Conservation (phyloP, 2,797 vertebrate genomes). For the Dryobates pubescens region DNA sequence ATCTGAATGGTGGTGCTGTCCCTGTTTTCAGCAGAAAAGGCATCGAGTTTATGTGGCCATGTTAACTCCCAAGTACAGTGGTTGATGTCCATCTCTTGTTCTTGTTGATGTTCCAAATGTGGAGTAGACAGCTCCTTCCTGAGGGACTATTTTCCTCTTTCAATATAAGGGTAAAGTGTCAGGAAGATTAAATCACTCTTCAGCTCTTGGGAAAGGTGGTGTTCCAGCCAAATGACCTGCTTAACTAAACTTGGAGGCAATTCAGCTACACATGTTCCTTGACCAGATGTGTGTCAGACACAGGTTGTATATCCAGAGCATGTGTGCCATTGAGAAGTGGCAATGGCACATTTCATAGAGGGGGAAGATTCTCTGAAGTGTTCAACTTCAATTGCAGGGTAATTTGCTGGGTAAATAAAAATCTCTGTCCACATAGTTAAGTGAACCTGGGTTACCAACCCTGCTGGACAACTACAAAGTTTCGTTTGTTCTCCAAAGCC, state of each 20-base stretch:
- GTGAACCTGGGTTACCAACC: neutral
- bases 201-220: neutral
- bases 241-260: neutral
- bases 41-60: neutral
- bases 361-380: neutral
- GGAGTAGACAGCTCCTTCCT: neutral
- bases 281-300: rapidly evolving
- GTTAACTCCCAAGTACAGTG: neutral
- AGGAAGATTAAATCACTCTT: neutral
- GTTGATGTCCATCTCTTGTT: neutral
- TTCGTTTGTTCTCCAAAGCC: neutral
- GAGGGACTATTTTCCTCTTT: neutral
- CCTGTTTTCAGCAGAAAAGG: neutral
- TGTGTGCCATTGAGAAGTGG: neutral
- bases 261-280: neutral
- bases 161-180: neutral
- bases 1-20: neutral
- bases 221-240: neutral
- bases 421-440: neutral
- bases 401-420: neutral
- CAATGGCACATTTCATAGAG: neutral
- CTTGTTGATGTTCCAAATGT: neutral
- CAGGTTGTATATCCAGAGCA: neutral
- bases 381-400: neutral
- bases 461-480: neutral